phyloP scores from a whole-genome alignment of 2,113 vertebrate genomes.

The Phodopus roborovskii region DNA sequence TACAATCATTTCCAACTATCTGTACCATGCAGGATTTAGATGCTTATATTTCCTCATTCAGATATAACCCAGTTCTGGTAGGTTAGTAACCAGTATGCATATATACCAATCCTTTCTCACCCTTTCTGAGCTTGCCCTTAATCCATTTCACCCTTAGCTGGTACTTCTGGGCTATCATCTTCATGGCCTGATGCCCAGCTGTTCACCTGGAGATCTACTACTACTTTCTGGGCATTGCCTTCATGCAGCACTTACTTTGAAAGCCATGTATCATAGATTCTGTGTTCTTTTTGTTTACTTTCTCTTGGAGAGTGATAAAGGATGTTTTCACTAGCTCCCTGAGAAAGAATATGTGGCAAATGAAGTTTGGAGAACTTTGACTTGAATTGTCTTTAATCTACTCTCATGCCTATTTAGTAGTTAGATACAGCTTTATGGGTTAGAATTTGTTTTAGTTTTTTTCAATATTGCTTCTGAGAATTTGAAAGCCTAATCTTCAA shows the following conservation, averaged over 20 bases:
- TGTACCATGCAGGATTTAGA: not conserved
- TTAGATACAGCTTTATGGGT: not conserved
- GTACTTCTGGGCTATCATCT: slow-evolving; percentile 10
- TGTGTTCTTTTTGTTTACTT: slow-evolving; percentile 19
- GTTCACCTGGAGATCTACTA: not conserved
- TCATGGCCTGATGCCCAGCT: slow-evolving; percentile 10
- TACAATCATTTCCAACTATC: not conserved
- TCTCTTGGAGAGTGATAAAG: slow-evolving; percentile 17
- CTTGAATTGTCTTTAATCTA: slow-evolving; percentile 33
- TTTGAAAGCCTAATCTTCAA: slow-evolving; percentile 24
- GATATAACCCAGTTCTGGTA: not conserved
- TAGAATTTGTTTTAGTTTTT: not conserved
- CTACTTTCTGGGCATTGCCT: not conserved
- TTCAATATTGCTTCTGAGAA: slow-evolving; percentile 1
- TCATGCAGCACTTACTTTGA: not conserved
- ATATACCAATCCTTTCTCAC: not conserved
- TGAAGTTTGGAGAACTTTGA: slow-evolving; percentile 11
- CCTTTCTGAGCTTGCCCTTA: slow-evolving; percentile 55
- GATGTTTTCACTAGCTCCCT: slow-evolving; percentile 41
- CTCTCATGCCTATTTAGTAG: not conserved
- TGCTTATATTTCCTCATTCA: not conserved
- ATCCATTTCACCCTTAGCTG: slow-evolving; percentile 30
- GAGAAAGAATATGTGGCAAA: not conserved
- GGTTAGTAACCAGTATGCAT: not conserved
- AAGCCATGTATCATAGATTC: not conserved